Conservation (phyloP, 2,113 vertebrate genomes). For the Talpa occidentalis region DNA sequence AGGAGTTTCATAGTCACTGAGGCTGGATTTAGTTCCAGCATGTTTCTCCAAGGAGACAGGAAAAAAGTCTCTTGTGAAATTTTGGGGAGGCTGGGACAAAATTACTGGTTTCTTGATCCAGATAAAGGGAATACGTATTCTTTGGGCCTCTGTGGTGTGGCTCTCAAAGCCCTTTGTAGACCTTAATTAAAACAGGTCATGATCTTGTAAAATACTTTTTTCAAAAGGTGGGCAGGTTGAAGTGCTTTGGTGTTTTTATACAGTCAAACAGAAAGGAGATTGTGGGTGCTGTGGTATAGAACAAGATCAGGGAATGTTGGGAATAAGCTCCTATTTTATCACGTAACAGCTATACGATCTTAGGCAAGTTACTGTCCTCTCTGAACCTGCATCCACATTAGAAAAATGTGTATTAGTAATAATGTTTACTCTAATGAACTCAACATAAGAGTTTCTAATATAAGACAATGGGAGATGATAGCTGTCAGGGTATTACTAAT, state of each 20-base stretch:
- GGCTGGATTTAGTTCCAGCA: constrained; percentile 28
- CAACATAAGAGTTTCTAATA: too few relatives aligned
- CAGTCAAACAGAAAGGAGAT: not conserved
- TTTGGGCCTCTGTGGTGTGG: not conserved
- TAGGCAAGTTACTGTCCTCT: not conserved
- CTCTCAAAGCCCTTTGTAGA: constrained; percentile 37
- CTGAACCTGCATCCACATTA: not conserved
- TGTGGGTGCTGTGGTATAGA: not conserved
- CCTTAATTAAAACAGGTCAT: not conserved
- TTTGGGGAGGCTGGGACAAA: constrained; percentile 16
- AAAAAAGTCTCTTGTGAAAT: constrained; percentile 30
- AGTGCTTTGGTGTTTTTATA: not conserved
- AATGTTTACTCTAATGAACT: not conserved
- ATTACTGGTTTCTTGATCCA: constrained; percentile 21
- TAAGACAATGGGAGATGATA: not conserved
- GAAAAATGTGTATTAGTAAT: not conserved
- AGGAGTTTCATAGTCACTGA: not conserved
- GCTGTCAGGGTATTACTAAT: not conserved
- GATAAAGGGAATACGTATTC: constrained; percentile 4
- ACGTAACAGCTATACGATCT: not conserved
- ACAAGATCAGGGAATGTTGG: not conserved
- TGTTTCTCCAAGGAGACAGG: constrained; percentile 24
- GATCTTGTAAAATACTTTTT: not conserved
- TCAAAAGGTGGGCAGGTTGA: not conserved
- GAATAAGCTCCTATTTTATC: not conserved